Evolutionary conservation across 2,113 vertebrate genomes (phyloP).

Genomic region (Indicator indicator): DNA sequence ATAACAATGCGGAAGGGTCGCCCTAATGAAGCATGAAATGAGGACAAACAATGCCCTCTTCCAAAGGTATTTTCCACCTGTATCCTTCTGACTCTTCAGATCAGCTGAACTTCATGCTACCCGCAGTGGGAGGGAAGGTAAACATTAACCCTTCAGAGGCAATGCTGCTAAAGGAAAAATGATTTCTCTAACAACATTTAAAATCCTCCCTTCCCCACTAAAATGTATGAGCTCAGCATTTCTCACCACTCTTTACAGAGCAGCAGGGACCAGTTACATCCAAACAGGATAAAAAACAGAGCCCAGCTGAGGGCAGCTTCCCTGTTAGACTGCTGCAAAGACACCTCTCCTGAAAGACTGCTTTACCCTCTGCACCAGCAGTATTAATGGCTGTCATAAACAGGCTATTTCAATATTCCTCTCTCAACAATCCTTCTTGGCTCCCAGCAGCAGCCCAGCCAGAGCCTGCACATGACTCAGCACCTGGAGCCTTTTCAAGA

Average conservation of each 20-base stretch:
- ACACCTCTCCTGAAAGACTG: background rate
- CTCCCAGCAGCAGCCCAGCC: conserved; percentile 3
- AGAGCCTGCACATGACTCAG: conserved; percentile 26
- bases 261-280: background rate
- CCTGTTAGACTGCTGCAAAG: background rate
- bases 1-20: background rate
- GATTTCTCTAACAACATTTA: background rate
- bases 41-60: conserved; percentile 30
- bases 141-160: conserved; percentile 16
- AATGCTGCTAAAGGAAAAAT: background rate
- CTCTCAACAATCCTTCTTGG: conserved; percentile 4
- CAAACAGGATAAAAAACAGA: background rate
- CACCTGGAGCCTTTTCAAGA: conserved; percentile 49
- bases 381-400: conserved; percentile 28
- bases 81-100: background rate
- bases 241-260: background rate
- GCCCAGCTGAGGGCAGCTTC: background rate
- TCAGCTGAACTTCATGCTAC: conserved; percentile 25
- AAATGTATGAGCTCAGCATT: background rate
- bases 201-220: background rate
- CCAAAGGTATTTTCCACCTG: conserved; percentile 51
- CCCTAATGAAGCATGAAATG: conserved; percentile 55
- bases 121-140: background rate
- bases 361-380: background rate
- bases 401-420: conserved; percentile 24